These are phyloP conservation scores for Apeltes quadracus DNA, from an alignment of 2,113 vertebrate species.

Conservation along the genomic window DNA sequence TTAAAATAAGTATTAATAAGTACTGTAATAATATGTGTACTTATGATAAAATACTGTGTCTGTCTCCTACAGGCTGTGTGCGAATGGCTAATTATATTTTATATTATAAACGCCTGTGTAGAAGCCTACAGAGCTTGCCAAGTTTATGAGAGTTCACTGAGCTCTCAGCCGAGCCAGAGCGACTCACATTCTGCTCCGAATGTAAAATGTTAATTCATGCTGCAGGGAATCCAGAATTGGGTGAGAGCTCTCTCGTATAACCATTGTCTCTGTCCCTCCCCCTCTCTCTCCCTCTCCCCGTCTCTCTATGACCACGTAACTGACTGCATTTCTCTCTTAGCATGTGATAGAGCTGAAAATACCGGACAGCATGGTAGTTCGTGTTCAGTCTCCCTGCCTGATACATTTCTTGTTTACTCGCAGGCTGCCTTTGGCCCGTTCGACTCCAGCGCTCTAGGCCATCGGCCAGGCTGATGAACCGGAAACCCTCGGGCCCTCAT, in stretches of 20 bases:
- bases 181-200: conserved; percentile 72
- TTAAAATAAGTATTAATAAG: conserved; percentile 10
- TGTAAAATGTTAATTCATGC: conserved; percentile 81
- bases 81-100: conserved; percentile 59
- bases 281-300: conserved; percentile 23
- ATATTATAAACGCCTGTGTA: conserved; percentile 63
- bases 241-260: conserved; percentile 62
- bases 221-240: conserved; percentile 70
- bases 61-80: conserved; percentile 54
- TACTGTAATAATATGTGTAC: background rate
- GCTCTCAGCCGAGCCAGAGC: conserved; percentile 72
- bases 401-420: conserved; percentile 53
- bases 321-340: conserved; percentile 44
- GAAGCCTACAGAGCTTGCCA: conserved; percentile 71
- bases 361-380: conserved; percentile 38
- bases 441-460: conserved; percentile 33
- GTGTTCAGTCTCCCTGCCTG: conserved; percentile 39
- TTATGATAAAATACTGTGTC: conserved; percentile 47
- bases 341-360: too few species aligned
- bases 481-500: conserved; percentile 37
- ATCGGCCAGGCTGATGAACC: conserved; percentile 45
- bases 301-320: conserved; percentile 36
- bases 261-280: conserved; percentile 42
- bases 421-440: conserved; percentile 41
- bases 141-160: conserved; percentile 76